phyloP scores from a whole-genome alignment of 2,113 vertebrate species.

The Corydoras maculifer region DNA sequence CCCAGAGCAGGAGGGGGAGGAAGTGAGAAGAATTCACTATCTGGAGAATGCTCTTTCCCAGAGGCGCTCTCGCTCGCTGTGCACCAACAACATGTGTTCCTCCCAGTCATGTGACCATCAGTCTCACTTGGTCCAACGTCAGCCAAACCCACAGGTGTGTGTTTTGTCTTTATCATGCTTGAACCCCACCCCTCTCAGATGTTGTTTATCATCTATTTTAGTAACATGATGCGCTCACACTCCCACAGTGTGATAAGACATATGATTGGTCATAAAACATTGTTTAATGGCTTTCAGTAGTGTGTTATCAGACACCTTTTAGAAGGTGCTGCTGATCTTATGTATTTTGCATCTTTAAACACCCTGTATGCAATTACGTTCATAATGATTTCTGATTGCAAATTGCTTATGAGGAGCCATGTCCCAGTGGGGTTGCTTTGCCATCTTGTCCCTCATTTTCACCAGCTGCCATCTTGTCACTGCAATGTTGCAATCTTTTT shows the following conservation, averaged over 20 bases:
- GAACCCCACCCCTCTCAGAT: not conserved
- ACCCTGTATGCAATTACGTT: conserved; percentile 30
- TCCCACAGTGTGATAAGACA: not conserved
- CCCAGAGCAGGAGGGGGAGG: not conserved
- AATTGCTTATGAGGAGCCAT: conserved; percentile 39
- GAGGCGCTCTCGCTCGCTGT: not conserved
- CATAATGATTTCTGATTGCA: conserved; percentile 37
- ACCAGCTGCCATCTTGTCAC: conserved; percentile 34
- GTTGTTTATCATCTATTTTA: conserved; percentile 16
- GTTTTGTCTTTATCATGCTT: not conserved
- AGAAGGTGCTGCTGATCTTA: conserved; percentile 21
- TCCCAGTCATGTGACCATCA: conserved; percentile 31
- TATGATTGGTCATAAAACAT: not conserved
- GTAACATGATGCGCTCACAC: conserved; percentile 16
- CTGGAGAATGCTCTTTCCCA: conserved; percentile 21
- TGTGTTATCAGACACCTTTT: conserved; percentile 19
- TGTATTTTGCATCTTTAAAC: conserved; percentile 34
- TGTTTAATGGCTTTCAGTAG: conserved; percentile 5
- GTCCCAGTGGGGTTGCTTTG: conserved; percentile 30
- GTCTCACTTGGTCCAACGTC: not conserved
- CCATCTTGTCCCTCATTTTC: conserved; percentile 35
- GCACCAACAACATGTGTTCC: conserved; percentile 22
- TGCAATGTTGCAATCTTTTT: conserved; percentile 27
- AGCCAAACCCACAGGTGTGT: conserved; percentile 37
- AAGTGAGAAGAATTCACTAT: conserved; percentile 14